Conservation (phyloP, 2,797 vertebrate genomes). For the Pseudochromis fuscus region DNA sequence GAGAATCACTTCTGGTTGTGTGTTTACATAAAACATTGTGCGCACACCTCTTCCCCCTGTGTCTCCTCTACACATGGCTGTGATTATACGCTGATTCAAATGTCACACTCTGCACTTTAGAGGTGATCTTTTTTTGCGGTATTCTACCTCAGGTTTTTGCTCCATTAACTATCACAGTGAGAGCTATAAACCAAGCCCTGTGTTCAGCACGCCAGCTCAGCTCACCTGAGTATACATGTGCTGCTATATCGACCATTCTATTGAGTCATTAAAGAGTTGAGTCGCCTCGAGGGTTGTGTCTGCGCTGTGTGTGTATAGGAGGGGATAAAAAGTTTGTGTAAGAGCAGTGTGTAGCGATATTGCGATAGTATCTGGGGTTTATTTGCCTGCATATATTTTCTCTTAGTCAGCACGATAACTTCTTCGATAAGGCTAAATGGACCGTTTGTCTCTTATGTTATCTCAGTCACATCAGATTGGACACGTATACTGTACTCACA, state of each 20-base stretch:
- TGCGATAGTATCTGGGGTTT: slow-evolving; percentile 67
- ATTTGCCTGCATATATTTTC: slow-evolving; percentile 73
- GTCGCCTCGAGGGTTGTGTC: slow-evolving; percentile 49
- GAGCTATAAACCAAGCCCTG: slow-evolving; percentile 60
- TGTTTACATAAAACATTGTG: slow-evolving; percentile 2
- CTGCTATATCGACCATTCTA: slow-evolving; percentile 74
- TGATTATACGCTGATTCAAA: slow-evolving; percentile 16
- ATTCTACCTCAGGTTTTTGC: slow-evolving; percentile 55
- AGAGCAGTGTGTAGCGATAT: slow-evolving; percentile 50
- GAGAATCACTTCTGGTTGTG: background rate
- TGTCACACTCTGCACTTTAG: slow-evolving; percentile 23
- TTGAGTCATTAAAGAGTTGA: slow-evolving; percentile 71
- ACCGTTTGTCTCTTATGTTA: slow-evolving; percentile 70
- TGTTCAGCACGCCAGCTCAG: slow-evolving; percentile 67
- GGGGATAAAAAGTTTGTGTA: slow-evolving; percentile 59
- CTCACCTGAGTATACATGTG: slow-evolving; percentile 73
- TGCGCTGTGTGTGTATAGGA: slow-evolving; percentile 10
- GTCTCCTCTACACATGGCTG: slow-evolving; percentile 5
- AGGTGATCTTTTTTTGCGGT: slow-evolving; percentile 41
- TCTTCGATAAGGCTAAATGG: slow-evolving; percentile 69
- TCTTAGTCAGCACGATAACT: slow-evolving; percentile 75
- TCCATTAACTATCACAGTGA: slow-evolving; percentile 66
- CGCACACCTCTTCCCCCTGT: background rate
- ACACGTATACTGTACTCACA: slow-evolving; percentile 14
- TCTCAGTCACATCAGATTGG: slow-evolving; percentile 46